phyloP scores from a whole-genome alignment of 2,888 invertebrate genomes.

The Sclerodermus sp. region DNA sequence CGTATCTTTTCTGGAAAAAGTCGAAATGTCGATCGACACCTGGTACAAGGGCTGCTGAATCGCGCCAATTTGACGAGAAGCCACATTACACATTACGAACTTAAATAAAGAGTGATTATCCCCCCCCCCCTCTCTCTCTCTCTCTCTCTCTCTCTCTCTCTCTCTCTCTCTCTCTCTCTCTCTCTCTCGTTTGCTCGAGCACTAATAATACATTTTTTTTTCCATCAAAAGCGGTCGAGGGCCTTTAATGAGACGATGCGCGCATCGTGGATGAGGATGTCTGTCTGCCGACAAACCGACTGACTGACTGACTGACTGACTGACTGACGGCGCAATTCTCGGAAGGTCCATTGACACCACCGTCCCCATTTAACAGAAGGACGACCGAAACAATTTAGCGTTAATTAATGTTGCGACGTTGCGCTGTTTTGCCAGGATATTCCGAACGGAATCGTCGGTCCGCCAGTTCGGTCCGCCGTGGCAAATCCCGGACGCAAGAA shows the following conservation, averaged over 20 bases:
- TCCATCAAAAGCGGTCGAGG: constrained; percentile 13
- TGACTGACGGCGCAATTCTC: constrained; percentile 30
- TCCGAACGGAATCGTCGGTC: too few species aligned
- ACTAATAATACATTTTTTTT: constrained; percentile 2
- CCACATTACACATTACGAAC: too few species aligned
- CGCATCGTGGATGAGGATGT: constrained; percentile 8
- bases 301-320: constrained; percentile 17
- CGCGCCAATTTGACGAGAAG: too few species aligned
- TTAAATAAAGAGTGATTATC: too few species aligned
- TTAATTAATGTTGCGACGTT: constrained; percentile 35
- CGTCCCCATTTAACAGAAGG: constrained; percentile 33
- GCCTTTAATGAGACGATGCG: constrained; percentile 16
- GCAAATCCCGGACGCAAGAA: too few species aligned
- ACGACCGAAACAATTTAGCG: constrained; percentile 42
- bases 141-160: not conserved
- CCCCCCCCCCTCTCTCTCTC: constrained; percentile 1
- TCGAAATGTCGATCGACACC: too few species aligned
- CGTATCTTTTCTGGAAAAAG: too few species aligned
- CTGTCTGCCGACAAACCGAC: constrained; percentile 6
- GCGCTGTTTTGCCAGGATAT: not conserved
- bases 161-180: too few species aligned
- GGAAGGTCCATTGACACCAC: constrained; percentile 40
- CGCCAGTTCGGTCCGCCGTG: too few species aligned
- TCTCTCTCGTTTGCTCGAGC: not conserved
- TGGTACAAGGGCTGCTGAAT: too few species aligned